These are phyloP conservation scores for Procambarus virginalis DNA, from an alignment of 1,140 invertebrate genomes.

Conservation along the genomic window DNA sequence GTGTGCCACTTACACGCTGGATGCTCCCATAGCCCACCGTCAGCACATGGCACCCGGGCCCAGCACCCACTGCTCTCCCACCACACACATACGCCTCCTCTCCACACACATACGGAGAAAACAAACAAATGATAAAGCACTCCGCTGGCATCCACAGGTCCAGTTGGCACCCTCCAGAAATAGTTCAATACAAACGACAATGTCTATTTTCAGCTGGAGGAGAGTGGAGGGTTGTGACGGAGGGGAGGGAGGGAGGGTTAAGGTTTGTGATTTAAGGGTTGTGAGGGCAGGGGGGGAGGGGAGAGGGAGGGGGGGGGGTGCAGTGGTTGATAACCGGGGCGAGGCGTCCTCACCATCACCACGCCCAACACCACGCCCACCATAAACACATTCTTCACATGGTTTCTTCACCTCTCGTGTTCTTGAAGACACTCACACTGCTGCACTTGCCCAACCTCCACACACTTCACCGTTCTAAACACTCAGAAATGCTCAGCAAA, in stretches of 20 bases:
- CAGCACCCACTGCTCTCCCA: not conserved
- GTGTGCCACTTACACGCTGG: not conserved
- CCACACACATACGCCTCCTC: not conserved
- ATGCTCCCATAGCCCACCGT: not conserved
- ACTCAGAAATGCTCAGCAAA: not conserved
- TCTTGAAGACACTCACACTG: too few relatives aligned
- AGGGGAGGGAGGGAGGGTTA: not conserved
- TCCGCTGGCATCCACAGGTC: slow-evolving; percentile 21
- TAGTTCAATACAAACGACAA: slow-evolving; percentile 22
- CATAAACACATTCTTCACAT: not conserved
- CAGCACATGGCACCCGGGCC: not conserved
- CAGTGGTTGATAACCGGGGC: not conserved
- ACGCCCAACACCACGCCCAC: not conserved
- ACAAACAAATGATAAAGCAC: not conserved
- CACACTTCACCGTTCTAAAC: not conserved
- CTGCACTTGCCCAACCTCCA: too few relatives aligned
- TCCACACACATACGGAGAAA: not conserved
- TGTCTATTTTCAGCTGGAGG: slow-evolving; percentile 21
- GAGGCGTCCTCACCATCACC: not conserved
- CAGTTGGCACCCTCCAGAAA: slow-evolving; percentile 30
- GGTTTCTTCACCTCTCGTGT: not conserved
- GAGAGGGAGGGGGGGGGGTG: not conserved
- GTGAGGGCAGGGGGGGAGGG: too few relatives aligned
- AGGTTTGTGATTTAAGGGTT: not conserved
- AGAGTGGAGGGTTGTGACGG: not conserved